phyloP scores from a whole-genome alignment of 2,888 invertebrate species.

The Troilus luridus region DNA sequence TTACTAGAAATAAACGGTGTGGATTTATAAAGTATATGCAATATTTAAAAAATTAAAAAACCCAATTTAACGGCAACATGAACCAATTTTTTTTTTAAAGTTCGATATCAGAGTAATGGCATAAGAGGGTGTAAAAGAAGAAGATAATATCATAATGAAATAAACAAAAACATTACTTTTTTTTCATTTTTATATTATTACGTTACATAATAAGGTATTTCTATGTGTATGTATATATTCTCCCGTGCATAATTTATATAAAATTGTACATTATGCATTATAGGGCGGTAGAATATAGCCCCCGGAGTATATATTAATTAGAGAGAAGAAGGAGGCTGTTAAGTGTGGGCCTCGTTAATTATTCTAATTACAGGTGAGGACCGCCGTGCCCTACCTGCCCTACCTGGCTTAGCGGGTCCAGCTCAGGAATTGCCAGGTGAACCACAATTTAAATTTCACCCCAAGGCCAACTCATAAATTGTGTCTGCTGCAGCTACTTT shows the following conservation, averaged over 20 bases:
- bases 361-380: conserved; percentile 10
- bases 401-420: neutral
- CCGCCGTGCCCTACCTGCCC: neutral
- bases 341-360: conserved; percentile 15
- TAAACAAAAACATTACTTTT: no score
- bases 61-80: no score
- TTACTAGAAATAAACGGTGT: no score
- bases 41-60: no score
- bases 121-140: no score
- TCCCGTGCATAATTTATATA: neutral
- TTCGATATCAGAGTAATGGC: no score
- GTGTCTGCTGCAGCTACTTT: neutral
- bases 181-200: no score
- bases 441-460: neutral
- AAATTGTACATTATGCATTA: neutral
- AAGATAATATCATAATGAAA: no score
- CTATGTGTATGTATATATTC: neutral
- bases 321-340: neutral
- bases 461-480: neutral
- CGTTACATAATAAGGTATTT: no score
- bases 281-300: neutral
- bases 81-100: no score
- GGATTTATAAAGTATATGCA: no score
- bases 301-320: conserved; percentile 16
- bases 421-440: neutral